Base-by-base conservation (phyloP, 2,113 vertebrate genomes). In the Rynchops niger region DNA sequence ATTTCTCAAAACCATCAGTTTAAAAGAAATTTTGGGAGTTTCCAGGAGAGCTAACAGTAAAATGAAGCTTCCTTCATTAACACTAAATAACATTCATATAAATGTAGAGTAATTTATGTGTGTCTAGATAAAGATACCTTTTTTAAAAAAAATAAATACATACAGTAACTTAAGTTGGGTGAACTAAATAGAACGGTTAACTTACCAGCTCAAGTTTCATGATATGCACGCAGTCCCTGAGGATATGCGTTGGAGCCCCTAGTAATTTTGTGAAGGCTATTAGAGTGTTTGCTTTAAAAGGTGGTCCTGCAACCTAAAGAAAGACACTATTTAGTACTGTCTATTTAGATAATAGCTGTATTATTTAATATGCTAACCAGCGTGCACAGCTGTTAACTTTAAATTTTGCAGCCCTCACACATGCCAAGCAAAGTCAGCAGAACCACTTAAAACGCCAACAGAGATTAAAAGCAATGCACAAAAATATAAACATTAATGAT, bases 171-270 rank as follows among this genome's bases (percentile, higher is more conserved):
- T 1, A 65, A 82, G 43, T 22, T 65, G 43, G 29, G 25, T 76
- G 62, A 91, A 91, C 29, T 50, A n/a, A 83, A 66, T 0, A 47
- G 30, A 84, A 53, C 0, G 3, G 74, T 4, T 43, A 87, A 97
- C 99, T 98, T 97, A 99, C 99, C 99, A 99, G 98, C 97, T 99
- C 99, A 20, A 99, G 98, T 97, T 99, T 99, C 99, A 99, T 99
- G 96, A 99, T 99, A 96, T 99, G 99, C 62, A 99, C 99, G 56
- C 99, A 99, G 98, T 99, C 99, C 92, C 99, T 98, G 59, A 99
- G 99, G 97, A 99, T 99, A 96, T 99, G 99, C 3, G 99, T 99
- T 45, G 99, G 99, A 27, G 99, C 99, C 55, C 99, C 99, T 96
- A 99, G 97, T 70, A 99, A 98, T 97, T 99, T 99, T 74, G 99